Conservation (phyloP, 2,888 invertebrate genomes). For the Baccha elongata region DNA sequence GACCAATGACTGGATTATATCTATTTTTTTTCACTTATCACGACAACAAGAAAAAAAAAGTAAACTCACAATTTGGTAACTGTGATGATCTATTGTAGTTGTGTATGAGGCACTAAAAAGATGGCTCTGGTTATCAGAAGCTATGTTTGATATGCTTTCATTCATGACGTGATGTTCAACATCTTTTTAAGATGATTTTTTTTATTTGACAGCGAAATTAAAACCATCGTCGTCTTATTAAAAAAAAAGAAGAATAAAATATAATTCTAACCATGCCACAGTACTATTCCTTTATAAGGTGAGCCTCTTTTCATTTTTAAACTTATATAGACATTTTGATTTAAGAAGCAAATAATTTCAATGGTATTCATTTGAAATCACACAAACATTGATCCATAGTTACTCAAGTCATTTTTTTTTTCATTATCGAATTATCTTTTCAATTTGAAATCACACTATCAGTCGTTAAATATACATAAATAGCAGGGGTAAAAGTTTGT, state of each 20-base stretch:
- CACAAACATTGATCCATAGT: neutral
- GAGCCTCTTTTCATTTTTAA: too few species aligned
- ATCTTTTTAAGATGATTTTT: neutral
- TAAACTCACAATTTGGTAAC: conserved; percentile 1
- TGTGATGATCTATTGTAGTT: conserved; percentile 10
- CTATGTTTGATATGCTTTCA: conserved; percentile 27
- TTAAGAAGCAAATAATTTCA: neutral
- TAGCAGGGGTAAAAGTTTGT: conserved; percentile 27
- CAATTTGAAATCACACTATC: conserved; percentile 50
- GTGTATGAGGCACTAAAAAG: conserved; percentile 23
- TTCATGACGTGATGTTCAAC: conserved; percentile 13
- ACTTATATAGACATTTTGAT: too few species aligned
- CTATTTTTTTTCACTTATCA: conserved; percentile 8
- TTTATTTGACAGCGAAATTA: neutral
- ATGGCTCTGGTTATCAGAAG: conserved; percentile 1
- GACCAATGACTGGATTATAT: neutral
- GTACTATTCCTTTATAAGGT: too few species aligned
- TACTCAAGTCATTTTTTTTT: neutral
- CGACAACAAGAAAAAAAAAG: conserved; percentile 3
- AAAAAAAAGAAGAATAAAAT: too few species aligned
- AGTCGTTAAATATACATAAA: conserved; percentile 31
- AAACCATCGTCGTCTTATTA: too few species aligned
- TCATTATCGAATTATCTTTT: conserved; percentile 1
- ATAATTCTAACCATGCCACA: too few species aligned
- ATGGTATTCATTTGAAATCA: neutral